phyloP scores from a whole-genome alignment of 1,140 invertebrate species.

The Ridgeia piscesae region DNA sequence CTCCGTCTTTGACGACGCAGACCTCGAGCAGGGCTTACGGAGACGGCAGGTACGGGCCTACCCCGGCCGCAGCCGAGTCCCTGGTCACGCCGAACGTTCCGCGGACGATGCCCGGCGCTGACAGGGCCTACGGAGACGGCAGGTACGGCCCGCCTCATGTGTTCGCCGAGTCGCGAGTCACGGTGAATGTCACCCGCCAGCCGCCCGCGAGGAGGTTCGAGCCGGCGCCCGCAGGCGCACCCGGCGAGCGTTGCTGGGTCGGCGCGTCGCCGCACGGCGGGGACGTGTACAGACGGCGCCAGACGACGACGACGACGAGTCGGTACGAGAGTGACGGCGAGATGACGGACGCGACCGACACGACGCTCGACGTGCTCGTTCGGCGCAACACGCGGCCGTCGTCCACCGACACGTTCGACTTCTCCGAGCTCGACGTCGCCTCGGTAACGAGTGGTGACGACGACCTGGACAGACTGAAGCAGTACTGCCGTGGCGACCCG shows the following conservation, averaged over 20 bases:
- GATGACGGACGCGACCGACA: constrained; percentile 24
- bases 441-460: background rate
- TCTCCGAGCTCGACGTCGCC: background rate
- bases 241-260: background rate
- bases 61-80: too few relatives aligned
- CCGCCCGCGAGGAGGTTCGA: background rate
- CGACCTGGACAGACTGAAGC: background rate
- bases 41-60: too few relatives aligned
- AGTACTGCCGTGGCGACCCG: background rate
- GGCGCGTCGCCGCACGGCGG: background rate
- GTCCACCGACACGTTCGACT: constrained; percentile 11
- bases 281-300: background rate
- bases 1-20: too few relatives aligned
- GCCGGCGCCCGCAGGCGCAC: background rate
- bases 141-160: background rate
- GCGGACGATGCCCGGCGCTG: too few relatives aligned
- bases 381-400: constrained; percentile 15
- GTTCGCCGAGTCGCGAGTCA: background rate
- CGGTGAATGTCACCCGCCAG: background rate
- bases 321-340: constrained; percentile 20
- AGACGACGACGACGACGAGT: background rate
- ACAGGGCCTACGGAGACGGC: background rate
- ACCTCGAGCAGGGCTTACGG: too few relatives aligned
- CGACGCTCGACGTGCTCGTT: constrained; percentile 20
- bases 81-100: too few relatives aligned